Conservation (phyloP, 2,888 invertebrate species). For the Galeruca laticollis region DNA sequence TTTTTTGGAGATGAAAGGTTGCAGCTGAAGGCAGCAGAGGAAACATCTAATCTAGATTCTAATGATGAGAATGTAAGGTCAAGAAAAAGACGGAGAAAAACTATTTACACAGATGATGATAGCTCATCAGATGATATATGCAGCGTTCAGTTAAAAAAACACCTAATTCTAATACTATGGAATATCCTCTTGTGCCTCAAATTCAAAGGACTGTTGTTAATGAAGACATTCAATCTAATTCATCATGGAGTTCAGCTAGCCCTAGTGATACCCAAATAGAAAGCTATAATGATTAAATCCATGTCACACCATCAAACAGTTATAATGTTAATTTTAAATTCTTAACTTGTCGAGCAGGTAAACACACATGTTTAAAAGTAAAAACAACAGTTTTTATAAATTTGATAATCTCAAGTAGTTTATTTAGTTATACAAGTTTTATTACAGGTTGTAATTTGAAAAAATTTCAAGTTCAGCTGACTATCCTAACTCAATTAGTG, state of each 20-base stretch:
- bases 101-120: neutral
- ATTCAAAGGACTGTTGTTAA: neutral
- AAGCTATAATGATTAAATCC: neutral
- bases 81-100: no score
- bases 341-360: neutral
- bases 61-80: no score
- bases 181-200: no score
- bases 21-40: no score
- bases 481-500: neutral
- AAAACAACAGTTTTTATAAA: neutral
- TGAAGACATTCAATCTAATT: neutral
- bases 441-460: no score
- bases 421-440: neutral
- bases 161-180: no score
- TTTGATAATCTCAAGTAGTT: no score
- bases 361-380: neutral
- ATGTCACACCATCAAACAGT: neutral
- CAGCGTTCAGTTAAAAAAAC: no score
- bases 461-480: neutral
- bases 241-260: neutral
- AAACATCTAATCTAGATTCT: no score
- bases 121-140: neutral
- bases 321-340: neutral
- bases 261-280: neutral
- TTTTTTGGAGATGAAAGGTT: no score